Evolutionary conservation across 2,113 vertebrate genomes (phyloP).

Genomic region (Abramis brama): DNA sequence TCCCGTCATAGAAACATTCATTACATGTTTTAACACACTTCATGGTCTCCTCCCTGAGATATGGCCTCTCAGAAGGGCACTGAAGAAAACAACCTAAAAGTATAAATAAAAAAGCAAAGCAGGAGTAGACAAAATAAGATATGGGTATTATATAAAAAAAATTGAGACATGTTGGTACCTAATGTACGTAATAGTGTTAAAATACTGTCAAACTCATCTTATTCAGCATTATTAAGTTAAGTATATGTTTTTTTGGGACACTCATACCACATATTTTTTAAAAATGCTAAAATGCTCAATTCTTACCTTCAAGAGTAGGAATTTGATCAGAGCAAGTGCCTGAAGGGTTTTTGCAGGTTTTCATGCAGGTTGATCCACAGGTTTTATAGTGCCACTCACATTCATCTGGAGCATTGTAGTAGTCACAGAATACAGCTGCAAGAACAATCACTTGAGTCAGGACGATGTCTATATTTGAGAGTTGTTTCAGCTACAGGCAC

Average conservation of each 20-base stretch:
- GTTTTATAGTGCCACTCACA: slow-evolving; percentile 80
- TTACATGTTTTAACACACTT: slow-evolving; percentile 71
- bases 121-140: background rate
- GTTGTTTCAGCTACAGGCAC: background rate
- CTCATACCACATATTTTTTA: too few species aligned
- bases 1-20: slow-evolving; percentile 25
- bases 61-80: slow-evolving; percentile 72
- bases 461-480: background rate
- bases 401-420: slow-evolving; percentile 73
- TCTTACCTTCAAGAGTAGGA: slow-evolving; percentile 73
- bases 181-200: background rate
- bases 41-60: slow-evolving; percentile 74
- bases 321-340: slow-evolving; percentile 69
- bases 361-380: slow-evolving; percentile 74
- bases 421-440: slow-evolving; percentile 79
- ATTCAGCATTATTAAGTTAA: too few species aligned
- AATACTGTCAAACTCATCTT: too few species aligned
- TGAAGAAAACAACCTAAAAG: slow-evolving; percentile 82
- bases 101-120: background rate
- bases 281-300: background rate
- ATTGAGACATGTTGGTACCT: background rate
- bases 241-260: too few species aligned
- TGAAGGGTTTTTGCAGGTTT: slow-evolving; percentile 72
- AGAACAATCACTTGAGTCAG: background rate
- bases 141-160: background rate